Evolutionary conservation across 2,888 invertebrate species (phyloP).

Genomic region (Hirtodrosophila alboralis): DNA sequence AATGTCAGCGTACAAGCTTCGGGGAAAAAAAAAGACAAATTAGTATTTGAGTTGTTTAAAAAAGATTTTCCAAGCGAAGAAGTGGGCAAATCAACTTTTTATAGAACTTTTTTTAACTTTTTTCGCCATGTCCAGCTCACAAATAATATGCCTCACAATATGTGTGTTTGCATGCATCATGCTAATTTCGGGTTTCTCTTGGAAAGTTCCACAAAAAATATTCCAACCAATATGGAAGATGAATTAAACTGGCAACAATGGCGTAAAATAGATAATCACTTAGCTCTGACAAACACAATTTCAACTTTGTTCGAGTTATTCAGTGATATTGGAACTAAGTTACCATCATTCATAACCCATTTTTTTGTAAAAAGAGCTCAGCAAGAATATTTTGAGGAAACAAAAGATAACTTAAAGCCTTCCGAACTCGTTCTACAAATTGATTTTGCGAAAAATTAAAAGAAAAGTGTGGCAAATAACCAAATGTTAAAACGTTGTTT

Average conservation of each 20-base stretch:
- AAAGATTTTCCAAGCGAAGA: not conserved
- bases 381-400: not conserved
- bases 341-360: too few species aligned
- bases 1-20: constrained; percentile 18
- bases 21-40: constrained; percentile 13
- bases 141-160: not conserved
- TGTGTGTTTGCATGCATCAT: not conserved
- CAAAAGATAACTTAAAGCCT: not conserved
- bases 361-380: not conserved
- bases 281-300: not conserved
- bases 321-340: too few species aligned
- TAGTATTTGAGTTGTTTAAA: not conserved
- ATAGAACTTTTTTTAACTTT: not conserved
- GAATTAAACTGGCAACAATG: too few species aligned
- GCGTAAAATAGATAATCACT: not conserved
- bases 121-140: not conserved
- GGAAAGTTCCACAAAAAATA: not conserved
- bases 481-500: not conserved
- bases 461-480: not conserved
- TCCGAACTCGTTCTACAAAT: not conserved
- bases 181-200: not conserved
- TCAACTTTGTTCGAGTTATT: too few species aligned
- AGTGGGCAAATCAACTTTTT: constrained; percentile 4
- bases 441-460: not conserved
- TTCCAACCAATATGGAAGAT: too few species aligned